Percentiles rank a stretch among this genome's conserved stretches.
Conservation (phyloP, 1,140 invertebrate genomes). For the Drosophila nikananu region DNA sequence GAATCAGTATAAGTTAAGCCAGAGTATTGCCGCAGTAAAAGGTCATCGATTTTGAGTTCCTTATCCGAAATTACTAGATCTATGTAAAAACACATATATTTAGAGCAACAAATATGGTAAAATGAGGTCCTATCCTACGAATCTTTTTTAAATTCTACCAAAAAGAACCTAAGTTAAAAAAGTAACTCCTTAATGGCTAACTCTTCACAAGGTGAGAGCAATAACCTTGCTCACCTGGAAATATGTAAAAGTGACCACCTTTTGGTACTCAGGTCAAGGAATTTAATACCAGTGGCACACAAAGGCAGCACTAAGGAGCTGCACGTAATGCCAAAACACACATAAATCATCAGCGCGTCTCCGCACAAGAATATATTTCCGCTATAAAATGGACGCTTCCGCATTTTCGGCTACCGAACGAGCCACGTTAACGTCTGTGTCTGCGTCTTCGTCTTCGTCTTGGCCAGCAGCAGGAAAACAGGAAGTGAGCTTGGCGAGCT, state of each 20-base stretch:
- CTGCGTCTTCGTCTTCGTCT: constrained; percentile 7
- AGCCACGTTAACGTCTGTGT: constrained; percentile 20
- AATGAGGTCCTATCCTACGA: too few species aligned
- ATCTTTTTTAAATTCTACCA: too few species aligned
- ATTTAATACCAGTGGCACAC: constrained; percentile 69
- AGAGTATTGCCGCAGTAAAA: too few species aligned
- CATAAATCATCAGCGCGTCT: constrained; percentile 80
- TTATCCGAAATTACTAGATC: too few species aligned
- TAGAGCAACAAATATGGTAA: too few species aligned
- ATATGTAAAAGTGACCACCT: background rate
- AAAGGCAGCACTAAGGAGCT: constrained; percentile 24
- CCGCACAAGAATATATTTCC: constrained; percentile 83
- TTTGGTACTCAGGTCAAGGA: constrained; percentile 21
- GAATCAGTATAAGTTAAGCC: too few species aligned
- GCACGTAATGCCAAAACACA: constrained; percentile 80
- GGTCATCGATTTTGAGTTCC: too few species aligned
- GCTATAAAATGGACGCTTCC: constrained; percentile 82
- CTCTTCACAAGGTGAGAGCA: background rate
- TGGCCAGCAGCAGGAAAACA: constrained; percentile 59
- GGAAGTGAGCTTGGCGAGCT: constrained; percentile 67
- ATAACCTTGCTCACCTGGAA: constrained; percentile 5
- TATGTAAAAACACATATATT: too few species aligned
- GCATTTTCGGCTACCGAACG: constrained; percentile 64
- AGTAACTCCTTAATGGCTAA: background rate
- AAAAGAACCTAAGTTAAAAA: too few species aligned